Conservation (phyloP, 2,888 invertebrate species). For the Callinectes sapidus region DNA sequence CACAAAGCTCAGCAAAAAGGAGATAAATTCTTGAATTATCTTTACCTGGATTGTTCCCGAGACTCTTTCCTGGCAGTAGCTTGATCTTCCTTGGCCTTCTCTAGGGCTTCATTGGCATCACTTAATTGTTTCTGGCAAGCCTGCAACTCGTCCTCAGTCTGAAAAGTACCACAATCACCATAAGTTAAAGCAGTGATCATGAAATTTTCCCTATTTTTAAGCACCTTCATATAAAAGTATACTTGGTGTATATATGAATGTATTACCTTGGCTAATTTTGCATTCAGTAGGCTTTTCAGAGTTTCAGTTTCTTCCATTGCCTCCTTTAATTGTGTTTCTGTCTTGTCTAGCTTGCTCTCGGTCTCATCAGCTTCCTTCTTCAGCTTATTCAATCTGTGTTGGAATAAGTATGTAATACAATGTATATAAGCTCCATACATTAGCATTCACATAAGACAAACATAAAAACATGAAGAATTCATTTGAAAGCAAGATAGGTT, state of each 20-base stretch:
- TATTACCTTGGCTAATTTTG: slow-evolving; percentile 55
- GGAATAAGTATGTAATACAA: background rate
- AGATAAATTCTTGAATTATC: background rate
- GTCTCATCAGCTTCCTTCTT: slow-evolving; percentile 48
- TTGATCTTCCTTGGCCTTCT: slow-evolving; percentile 57
- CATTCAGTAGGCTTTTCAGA: slow-evolving; percentile 36
- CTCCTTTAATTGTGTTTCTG: slow-evolving; percentile 79
- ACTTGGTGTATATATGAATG: background rate
- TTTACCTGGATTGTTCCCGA: slow-evolving; percentile 75
- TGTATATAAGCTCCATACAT: too few relatives aligned
- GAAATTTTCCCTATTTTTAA: background rate
- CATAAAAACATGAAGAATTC: background rate
- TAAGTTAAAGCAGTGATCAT: too few relatives aligned
- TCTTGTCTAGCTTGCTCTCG: slow-evolving; percentile 46
- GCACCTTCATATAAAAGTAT: background rate
- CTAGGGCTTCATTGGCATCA: slow-evolving; percentile 54
- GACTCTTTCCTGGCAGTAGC: slow-evolving; percentile 78
- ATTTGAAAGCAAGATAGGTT: too few relatives aligned
- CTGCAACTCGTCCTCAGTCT: slow-evolving; percentile 61
- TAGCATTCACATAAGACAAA: background rate
- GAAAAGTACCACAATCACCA: background rate
- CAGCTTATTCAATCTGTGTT: slow-evolving; percentile 55
- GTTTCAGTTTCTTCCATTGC: slow-evolving; percentile 77
- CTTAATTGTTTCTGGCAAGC: slow-evolving; percentile 42
- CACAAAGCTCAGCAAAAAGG: background rate